These are phyloP conservation scores for Amphipyra tragopoginis DNA, from an alignment of 2,888 invertebrate species.

Conservation along the genomic window DNA sequence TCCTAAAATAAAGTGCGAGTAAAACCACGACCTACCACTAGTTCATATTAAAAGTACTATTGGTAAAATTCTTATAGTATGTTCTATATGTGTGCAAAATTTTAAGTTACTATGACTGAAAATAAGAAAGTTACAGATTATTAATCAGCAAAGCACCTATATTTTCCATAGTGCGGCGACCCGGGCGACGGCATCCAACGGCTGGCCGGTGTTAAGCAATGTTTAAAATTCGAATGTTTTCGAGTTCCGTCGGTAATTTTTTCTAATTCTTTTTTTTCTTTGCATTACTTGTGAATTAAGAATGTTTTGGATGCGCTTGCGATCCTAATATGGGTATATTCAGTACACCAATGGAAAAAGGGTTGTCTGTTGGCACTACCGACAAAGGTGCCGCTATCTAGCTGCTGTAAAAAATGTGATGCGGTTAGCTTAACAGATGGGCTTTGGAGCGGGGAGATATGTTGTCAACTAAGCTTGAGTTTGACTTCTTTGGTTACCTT, in stretches of 20 bases:
- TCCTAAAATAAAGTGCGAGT: too few relatives aligned
- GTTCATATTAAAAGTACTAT: too few relatives aligned
- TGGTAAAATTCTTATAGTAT: too few relatives aligned
- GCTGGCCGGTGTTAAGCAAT: slow-evolving; percentile 21
- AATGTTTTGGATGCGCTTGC: slow-evolving; percentile 32
- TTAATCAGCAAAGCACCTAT: too few relatives aligned
- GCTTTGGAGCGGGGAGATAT: slow-evolving; percentile 20
- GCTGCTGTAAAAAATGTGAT: slow-evolving; percentile 19
- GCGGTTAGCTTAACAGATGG: slow-evolving; percentile 8
- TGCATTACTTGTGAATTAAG: slow-evolving; percentile 12
- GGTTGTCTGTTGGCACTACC: slow-evolving; percentile 17
- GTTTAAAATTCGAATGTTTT: slow-evolving; percentile 37
- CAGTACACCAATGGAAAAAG: slow-evolving; percentile 7
- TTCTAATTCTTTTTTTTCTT: neutral
- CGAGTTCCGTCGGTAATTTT: slow-evolving; percentile 1
- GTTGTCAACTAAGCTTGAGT: slow-evolving; percentile 2
- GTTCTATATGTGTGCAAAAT: too few relatives aligned
- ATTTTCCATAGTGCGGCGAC: too few relatives aligned
- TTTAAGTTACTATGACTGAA: too few relatives aligned
- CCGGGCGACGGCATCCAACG: slow-evolving; percentile 54
- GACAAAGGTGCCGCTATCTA: slow-evolving; percentile 18
- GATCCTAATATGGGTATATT: slow-evolving; percentile 42
- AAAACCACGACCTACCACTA: too few relatives aligned
- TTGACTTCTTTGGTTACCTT: neutral
- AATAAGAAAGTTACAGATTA: too few relatives aligned